A percentile compares a stretch with the other conserved stretches of the same genome.
Evolutionary conservation across 2,888 invertebrate species (phyloP).

Genomic region (Herminia tarsipennalis): DNA sequence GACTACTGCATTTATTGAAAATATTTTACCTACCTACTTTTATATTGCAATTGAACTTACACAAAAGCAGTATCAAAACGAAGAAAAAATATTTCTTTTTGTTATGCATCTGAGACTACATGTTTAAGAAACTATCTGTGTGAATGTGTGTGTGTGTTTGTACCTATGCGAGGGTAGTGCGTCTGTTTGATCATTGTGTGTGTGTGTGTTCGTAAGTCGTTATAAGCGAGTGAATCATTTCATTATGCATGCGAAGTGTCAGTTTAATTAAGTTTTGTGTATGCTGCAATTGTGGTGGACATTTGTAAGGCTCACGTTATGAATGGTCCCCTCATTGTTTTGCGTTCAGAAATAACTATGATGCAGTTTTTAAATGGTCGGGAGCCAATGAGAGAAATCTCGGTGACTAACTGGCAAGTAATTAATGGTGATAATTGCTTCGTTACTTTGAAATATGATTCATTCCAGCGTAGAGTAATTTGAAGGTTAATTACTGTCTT

Average conservation of each 20-base stretch:
- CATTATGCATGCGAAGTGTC: conserved; percentile 79
- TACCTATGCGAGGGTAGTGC: too few relatives aligned
- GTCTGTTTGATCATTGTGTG: conserved; percentile 14
- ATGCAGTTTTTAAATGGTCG: conserved; percentile 55
- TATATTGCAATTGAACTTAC: conserved; percentile 31
- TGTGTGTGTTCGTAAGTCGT: conserved; percentile 28
- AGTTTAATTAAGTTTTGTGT: conserved; percentile 81
- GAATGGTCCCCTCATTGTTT: conserved; percentile 63
- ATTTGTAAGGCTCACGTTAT: conserved; percentile 69
- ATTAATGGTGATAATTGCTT: conserved; percentile 45
- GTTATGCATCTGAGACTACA: conserved; percentile 20
- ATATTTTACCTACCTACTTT: not conserved
- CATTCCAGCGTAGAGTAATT: conserved; percentile 27
- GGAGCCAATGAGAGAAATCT: conserved; percentile 18
- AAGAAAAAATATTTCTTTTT: conserved; percentile 35
- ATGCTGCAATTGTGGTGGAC: conserved; percentile 71
- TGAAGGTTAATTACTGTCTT: conserved; percentile 33
- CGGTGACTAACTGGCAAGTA: conserved; percentile 32
- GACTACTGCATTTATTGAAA: too few relatives aligned
- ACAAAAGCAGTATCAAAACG: conserved; percentile 12
- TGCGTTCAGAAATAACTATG: conserved; percentile 68
- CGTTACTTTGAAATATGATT: conserved; percentile 34
- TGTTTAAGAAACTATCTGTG: conserved; percentile 46
- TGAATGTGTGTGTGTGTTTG: conserved; percentile 12
- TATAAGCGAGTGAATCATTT: conserved; percentile 72